Base-by-base conservation (phyloP, 2,797 vertebrate species). In the Oreortyx pictus region DNA sequence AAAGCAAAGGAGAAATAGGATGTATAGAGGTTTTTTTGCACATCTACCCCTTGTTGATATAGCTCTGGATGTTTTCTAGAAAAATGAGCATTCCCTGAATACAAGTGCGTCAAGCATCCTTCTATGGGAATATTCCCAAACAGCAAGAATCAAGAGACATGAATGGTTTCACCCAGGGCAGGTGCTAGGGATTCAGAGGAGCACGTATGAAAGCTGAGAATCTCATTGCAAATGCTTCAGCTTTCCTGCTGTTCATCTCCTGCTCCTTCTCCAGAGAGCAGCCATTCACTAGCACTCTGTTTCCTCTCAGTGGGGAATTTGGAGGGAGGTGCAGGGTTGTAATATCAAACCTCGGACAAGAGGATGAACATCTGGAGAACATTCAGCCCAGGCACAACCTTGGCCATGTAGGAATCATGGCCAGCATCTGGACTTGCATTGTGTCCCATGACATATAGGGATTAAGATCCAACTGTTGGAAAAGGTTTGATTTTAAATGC, bases 361-460 rank as follows among this genome's bases (percentile, higher is more conserved):
- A 77, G 49, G 23, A 71, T 14, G 49, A 82, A 89, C 57, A 65
- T 50, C 61, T 88, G 83, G 20, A 88, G n/a, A 9, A 65, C 6
- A 1, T 35, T 49, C 41, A 67, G 10, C 35, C 33, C 10, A n/a
- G 25, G 11, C 37, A 50, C 0, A 1, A 23, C 6, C 37, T 49
- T 37, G 74, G 17, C 14, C 57, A 17, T 54, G 65, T 74, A 49
- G 57, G 50, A 67, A 54, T 61, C 8, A 3, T 10, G 22, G n/a
- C 19, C 44, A 85, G 24, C 18, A 50, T 25, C 52, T 67, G 57
- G 29, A 67, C 88, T 83, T 43, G 3, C 16, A 13, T 54, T 1
- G 0, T 24, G 23, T 56, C 16, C 33, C 0, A 1, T 74, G n/a
- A 90, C 60, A 71, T 15, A 37, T 0, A 2, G 6, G 8, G 9